phyloP scores from a whole-genome alignment of 2,113 vertebrate genomes.

The Rousettus leschenaultii region DNA sequence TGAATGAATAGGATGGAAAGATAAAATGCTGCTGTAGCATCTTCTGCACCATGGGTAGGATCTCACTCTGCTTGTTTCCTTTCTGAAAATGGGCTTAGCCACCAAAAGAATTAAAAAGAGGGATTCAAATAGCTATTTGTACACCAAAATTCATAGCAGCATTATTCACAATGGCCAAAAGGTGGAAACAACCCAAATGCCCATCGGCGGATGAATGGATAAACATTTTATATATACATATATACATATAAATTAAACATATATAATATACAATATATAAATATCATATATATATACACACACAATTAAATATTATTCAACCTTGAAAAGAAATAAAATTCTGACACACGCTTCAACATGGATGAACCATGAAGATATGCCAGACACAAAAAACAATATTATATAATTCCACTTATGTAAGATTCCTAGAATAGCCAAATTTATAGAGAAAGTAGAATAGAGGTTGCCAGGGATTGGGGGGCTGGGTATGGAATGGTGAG shows the following conservation, averaged over 20 bases:
- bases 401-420: neutral
- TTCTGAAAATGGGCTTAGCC: neutral
- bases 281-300: neutral
- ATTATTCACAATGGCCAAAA: neutral
- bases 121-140: neutral
- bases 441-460: neutral
- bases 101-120: neutral
- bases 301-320: neutral
- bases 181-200: neutral
- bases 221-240: neutral
- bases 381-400: neutral
- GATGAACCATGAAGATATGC: neutral
- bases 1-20: neutral
- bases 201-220: neutral
- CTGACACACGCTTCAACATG: too few species aligned
- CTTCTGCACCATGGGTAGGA: neutral
- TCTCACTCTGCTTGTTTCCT: neutral
- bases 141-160: neutral
- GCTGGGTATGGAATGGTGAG: fast-evolving
- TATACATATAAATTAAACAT: too few species aligned
- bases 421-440: neutral
- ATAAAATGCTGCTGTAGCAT: neutral
- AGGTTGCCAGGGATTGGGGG: neutral
- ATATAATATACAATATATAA: neutral
- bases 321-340: neutral